phyloP scores from a whole-genome alignment of 1,140 invertebrate genomes.

The Globodera rostochiensis region DNA sequence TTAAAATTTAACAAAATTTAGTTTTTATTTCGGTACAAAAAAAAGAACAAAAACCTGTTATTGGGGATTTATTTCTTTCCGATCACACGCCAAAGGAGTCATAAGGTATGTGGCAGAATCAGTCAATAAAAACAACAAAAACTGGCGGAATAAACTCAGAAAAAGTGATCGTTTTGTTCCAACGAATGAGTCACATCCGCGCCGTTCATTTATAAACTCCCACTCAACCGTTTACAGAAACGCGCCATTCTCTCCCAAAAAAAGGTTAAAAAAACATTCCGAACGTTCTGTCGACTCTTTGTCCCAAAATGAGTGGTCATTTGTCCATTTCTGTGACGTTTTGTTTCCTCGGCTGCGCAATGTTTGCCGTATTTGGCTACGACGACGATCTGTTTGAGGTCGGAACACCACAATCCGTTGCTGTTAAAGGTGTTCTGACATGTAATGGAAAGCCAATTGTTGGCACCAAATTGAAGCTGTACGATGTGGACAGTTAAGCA shows the following conservation, averaged over 20 bases:
- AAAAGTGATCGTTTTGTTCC: neutral
- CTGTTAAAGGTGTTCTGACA: conserved; percentile 13
- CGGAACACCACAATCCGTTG: conserved; percentile 10
- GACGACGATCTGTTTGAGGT: neutral
- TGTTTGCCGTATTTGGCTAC: neutral
- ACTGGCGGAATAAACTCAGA: neutral
- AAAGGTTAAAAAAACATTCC: neutral
- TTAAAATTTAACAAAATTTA: too few species aligned
- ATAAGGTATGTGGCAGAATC: neutral
- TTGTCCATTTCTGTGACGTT: neutral
- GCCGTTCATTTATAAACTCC: too few species aligned
- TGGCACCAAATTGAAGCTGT: conserved; percentile 51
- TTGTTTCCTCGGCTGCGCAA: neutral
- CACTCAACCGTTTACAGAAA: too few species aligned
- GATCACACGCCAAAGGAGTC: neutral
- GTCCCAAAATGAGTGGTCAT: neutral
- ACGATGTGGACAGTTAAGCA: conserved; percentile 32
- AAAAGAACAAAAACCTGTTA: too few species aligned
- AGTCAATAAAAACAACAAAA: neutral
- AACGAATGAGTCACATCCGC: too few species aligned
- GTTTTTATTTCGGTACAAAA: too few species aligned
- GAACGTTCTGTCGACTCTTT: too few species aligned
- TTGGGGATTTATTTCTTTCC: neutral
- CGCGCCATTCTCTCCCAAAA: neutral
- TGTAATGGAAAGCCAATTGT: conserved; percentile 47